Conservation (phyloP, 92 coral and sea anemone species). For the Parazoanthus atlanticus region DNA sequence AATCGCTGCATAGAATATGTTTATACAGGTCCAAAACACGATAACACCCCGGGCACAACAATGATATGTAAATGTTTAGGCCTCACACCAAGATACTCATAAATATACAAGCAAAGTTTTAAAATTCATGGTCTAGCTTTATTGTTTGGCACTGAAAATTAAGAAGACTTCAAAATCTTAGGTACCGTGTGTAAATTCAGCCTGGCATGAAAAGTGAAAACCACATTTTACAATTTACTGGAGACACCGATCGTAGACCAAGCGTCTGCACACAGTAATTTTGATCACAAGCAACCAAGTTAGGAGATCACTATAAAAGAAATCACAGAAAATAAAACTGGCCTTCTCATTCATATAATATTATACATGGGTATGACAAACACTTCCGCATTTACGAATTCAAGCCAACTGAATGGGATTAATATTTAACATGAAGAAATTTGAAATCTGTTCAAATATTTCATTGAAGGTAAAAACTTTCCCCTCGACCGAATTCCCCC, state of each 20-base stretch:
- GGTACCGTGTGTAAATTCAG: conserved; percentile 1
- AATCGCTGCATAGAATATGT: conserved; percentile 25
- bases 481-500: conserved; percentile 14
- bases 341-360: background rate
- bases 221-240: background rate
- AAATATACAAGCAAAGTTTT: conserved; percentile 67
- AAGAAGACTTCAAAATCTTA: conserved; percentile 28
- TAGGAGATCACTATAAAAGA: conserved; percentile 34
- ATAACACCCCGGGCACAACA: conserved; percentile 41
- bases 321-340: conserved; percentile 39
- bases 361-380: conserved; percentile 12
- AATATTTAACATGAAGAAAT: conserved; percentile 9
- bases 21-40: conserved; percentile 43
- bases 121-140: conserved; percentile 62
- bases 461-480: background rate
- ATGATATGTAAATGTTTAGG: conserved; percentile 49
- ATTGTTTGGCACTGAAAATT: conserved; percentile 58
- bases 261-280: background rate
- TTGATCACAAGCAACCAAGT: conserved; percentile 14
- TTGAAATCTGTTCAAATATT: background rate
- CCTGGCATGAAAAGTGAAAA: background rate
- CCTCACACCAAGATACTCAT: conserved; percentile 40
- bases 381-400: conserved; percentile 33
- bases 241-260: background rate
- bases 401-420: background rate